Conservation (phyloP, 2,888 invertebrate species). For the Cephonodes hylas region DNA sequence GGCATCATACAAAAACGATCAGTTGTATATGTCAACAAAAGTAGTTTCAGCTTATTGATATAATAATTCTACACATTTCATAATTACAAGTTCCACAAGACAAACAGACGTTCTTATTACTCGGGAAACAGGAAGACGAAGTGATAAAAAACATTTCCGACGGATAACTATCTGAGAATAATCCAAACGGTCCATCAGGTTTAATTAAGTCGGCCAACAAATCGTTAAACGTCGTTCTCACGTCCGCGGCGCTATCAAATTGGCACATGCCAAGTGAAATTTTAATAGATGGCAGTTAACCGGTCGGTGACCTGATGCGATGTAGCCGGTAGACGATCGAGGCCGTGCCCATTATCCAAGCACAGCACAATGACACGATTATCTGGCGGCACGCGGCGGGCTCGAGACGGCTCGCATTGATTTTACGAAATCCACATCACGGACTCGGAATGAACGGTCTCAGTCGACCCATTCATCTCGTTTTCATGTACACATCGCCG, state of each 20-base stretch:
- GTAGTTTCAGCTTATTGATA: too few species aligned
- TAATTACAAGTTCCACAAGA: neutral
- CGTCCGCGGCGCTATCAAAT: constrained; percentile 29
- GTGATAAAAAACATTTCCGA: neutral
- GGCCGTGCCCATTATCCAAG: constrained; percentile 61
- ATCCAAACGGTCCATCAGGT: neutral
- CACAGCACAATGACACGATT: constrained; percentile 71
- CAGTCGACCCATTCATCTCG: constrained; percentile 78
- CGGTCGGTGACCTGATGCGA: constrained; percentile 58
- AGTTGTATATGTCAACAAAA: too few species aligned
- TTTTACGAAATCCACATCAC: constrained; percentile 77
- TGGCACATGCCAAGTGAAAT: constrained; percentile 53
- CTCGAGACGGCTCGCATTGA: constrained; percentile 72
- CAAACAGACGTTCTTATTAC: neutral
- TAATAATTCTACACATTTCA: neutral
- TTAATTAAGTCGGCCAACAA: constrained; percentile 1
- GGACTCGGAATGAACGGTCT: constrained; percentile 72
- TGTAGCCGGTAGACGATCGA: constrained; percentile 46
- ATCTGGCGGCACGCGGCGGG: constrained; percentile 54
- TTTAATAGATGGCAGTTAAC: constrained; percentile 58
- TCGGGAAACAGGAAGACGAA: neutral
- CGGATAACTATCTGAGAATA: constrained; percentile 3
- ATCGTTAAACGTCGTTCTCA: constrained; percentile 6
- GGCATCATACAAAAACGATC: too few species aligned
- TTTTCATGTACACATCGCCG: constrained; percentile 74